Base-by-base conservation (phyloP, 2,797 vertebrate species). In the Nannoperca obscura region DNA sequence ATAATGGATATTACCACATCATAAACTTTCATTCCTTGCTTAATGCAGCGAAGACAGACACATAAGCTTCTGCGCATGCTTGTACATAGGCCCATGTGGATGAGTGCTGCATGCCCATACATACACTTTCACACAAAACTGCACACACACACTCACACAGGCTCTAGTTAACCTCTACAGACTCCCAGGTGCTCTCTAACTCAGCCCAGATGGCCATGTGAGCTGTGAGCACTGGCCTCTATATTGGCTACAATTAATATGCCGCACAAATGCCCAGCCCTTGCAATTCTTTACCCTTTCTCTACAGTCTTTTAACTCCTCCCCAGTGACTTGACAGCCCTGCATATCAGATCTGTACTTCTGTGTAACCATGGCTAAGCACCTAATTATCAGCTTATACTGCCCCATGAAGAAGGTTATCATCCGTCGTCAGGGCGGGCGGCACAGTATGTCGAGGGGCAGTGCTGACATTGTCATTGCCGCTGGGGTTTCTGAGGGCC, bases 1-100 rank as follows among this genome's bases (percentile, higher is more conserved):
- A 74, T 88, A 89, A 91, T 84, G 81, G 80, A 83, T 90, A 88
- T 82, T 78, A 86, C 65, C 74, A 70, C 27, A 42, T 81, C 81
- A 75, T 90, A 92, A 92, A 91, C 81, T 80, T 88, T 88, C 69
- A 86, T 85, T 84, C 70, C 70, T 80, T 68, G 79, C 38, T 90
- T 82, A 89, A 89, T 80, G 84, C 83, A 60, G 69, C 67, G 55
- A 66, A 82, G 83, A 81, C 40, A 22, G 69, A 60, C 72, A 38
- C 70, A 63, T 69, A 71, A 70, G 83, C 63, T 57, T 67, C 27
- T 78, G 59, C 59, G 62, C 72, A 85, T 52, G 49, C 49, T 11
- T 52, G 49, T n/a, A 24, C 49, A 52, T 49, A n/a, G n/a, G 20
- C 47, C 22, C 22, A 34, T 14, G 69, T 42, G 62, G 49, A 53